Conservation (phyloP, 2,797 vertebrate species). For the Pseudopleuronectes americanus region DNA sequence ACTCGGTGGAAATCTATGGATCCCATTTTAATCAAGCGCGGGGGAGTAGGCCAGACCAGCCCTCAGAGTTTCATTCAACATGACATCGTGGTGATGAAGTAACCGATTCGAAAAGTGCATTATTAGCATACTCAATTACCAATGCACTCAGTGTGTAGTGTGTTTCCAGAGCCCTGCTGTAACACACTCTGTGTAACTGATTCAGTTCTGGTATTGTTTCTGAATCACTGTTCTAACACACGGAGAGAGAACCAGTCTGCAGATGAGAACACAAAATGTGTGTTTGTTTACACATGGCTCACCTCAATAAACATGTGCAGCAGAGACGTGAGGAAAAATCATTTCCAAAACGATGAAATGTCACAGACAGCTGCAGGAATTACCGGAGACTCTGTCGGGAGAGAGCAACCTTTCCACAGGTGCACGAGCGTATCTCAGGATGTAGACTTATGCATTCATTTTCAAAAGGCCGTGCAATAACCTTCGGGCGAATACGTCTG, state of each 20-base stretch:
- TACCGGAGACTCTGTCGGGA: slow-evolving; percentile 64
- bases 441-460: slow-evolving; percentile 43
- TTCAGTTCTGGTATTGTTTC: no score
- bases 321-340: slow-evolving; percentile 47
- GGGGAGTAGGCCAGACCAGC: slow-evolving; percentile 4
- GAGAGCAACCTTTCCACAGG: slow-evolving; percentile 71
- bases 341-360: slow-evolving; percentile 66
- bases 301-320: slow-evolving; percentile 16
- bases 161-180: slow-evolving; percentile 15
- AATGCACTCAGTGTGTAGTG: not conserved
- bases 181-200: slow-evolving; percentile 10
- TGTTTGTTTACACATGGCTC: slow-evolving; percentile 34
- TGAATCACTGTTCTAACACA: not conserved
- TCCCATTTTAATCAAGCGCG: slow-evolving; percentile 47
- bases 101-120: slow-evolving; percentile 12
- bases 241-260: not conserved
- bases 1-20: slow-evolving; percentile 24
- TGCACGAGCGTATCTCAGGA: slow-evolving; percentile 55
- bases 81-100: slow-evolving; percentile 13
- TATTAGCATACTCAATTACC: slow-evolving; percentile 25
- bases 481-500: slow-evolving; percentile 51
- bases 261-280: slow-evolving; percentile 24
- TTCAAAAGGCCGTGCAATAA: slow-evolving; percentile 71
- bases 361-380: slow-evolving; percentile 74
- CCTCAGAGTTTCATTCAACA: slow-evolving; percentile 40